Evolutionary conservation across 2,113 vertebrate genomes (phyloP), one percentile per base, ranked within the genome.

Genomic region (Phainopepla nitens): DNA sequence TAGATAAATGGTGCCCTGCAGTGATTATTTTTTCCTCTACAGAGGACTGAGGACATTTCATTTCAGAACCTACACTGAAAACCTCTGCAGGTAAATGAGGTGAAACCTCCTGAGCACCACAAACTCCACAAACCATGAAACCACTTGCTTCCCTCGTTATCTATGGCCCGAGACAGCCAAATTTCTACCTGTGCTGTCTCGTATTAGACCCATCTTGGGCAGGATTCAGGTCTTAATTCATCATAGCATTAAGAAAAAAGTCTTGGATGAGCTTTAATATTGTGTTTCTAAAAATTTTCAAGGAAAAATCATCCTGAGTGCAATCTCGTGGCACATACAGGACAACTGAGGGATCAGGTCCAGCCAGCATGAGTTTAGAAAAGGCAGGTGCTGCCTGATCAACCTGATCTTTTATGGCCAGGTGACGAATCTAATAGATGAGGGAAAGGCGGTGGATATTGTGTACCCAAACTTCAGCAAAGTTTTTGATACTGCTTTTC

Each of bases 301-400:
- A 23, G 11, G 12, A 29, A 68, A 75, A 60, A n/a, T 39, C 9
- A 15, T 31, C 60, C 36, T 58, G 15, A 36, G 6, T 58, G 15
- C 0, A 0, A 39, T 51, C 27, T 51, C 2, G 2, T 20, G 12
- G 23, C 25, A 49, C 17, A 49, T 29, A 64, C 15, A 56, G 3
- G 25, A 31, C 29, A 71, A 22, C 21, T 3, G 11, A 75, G 5
- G 36, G 19, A 39, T n/a, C 19, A 51, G 23, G 7, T 24, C 24
- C 6, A n/a, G 7, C 2, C n/a, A 66, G 20, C 20, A 39, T 0
- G 0, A n/a, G 6, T 41, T 82, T 39, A 39, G 28, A 68, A 66
- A 75, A 75, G 6, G 4, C 6, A 8, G 10, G 10, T 66, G 13
- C 13, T 39, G 5, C 9, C 20, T 17, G 9, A 21, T 22, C 10